These are phyloP conservation scores for Callithrix jacchus DNA, from an alignment of 2,113 vertebrate species.

Conservation along the genomic window DNA sequence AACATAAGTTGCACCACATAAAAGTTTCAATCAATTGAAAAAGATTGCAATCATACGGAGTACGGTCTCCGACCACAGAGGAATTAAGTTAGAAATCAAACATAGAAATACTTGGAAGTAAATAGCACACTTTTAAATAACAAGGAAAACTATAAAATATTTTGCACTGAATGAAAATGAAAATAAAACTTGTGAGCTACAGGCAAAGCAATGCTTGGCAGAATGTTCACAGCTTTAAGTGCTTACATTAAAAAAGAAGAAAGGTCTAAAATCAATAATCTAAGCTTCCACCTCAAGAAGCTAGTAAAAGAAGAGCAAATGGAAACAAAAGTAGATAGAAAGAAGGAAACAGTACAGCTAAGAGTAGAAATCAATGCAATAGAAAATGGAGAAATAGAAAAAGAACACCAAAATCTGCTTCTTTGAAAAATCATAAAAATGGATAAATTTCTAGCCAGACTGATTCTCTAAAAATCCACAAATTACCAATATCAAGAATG, in stretches of 20 bases:
- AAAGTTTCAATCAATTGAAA: neutral
- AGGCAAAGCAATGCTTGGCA: neutral
- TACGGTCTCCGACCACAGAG: neutral
- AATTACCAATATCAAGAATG: neutral
- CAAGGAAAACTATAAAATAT: neutral
- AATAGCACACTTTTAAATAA: neutral
- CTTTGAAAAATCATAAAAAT: slow-evolving; percentile 37
- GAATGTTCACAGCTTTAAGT: neutral
- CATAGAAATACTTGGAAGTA: slow-evolving; percentile 21
- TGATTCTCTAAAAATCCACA: neutral
- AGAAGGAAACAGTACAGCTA: neutral
- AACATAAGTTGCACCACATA: neutral
- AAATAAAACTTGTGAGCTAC: neutral
- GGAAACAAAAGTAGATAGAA: slow-evolving; percentile 11
- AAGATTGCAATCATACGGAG: neutral
- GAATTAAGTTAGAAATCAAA: slow-evolving; percentile 29
- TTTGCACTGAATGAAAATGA: slow-evolving; percentile 23
- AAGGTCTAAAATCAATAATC: neutral
- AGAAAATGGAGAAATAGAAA: slow-evolving; percentile 33
- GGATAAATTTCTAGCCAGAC: neutral
- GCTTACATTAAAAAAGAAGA: slow-evolving; percentile 9
- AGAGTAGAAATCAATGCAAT: slow-evolving; percentile 4
- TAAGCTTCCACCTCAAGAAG: neutral
- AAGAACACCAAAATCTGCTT: neutral
- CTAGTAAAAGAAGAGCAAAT: neutral